Percentiles rank a stretch among this genome's conserved stretches.
These are phyloP conservation scores for Apostichopus japonicus DNA, from an alignment of 35 echinoderm and acorn worm genomes.

Conservation along the genomic window DNA sequence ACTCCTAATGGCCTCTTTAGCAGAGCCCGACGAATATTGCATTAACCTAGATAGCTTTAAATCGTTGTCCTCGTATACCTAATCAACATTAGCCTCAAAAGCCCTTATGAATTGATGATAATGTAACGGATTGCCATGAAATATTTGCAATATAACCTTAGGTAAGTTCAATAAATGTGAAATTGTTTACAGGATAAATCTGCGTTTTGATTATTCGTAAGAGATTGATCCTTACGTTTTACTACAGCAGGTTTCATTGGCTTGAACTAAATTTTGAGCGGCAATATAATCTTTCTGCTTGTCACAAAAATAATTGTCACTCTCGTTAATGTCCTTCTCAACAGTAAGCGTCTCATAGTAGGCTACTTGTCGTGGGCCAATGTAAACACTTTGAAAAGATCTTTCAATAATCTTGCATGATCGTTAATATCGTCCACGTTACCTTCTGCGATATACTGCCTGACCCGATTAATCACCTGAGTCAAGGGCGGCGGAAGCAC, in stretches of 20 bases:
- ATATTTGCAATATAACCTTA: constrained; percentile 26
- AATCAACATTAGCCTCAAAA: constrained; percentile 49
- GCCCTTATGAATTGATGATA: constrained; percentile 53
- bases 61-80: constrained; percentile 18
- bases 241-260: neutral
- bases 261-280: neutral
- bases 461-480: too few relatives aligned
- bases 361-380: neutral
- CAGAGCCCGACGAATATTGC: constrained; percentile 19
- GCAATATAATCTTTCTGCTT: constrained; percentile 28
- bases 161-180: constrained; percentile 46
- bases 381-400: constrained; percentile 36
- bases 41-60: constrained; percentile 48
- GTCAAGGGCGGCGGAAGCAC: too few relatives aligned
- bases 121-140: constrained; percentile 43
- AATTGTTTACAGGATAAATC: constrained; percentile 45
- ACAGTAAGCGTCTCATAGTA: constrained; percentile 33
- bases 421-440: constrained; percentile 33
- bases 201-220: neutral
- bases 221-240: neutral
- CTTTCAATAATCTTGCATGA: constrained; percentile 1
- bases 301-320: constrained; percentile 37
- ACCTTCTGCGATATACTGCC: constrained; percentile 43
- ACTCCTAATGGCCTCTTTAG: constrained; percentile 61
- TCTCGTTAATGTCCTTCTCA: constrained; percentile 22